These are phyloP conservation scores for Dinoponera quadriceps DNA, from an alignment of 1,140 invertebrate genomes.

Conservation along the genomic window DNA sequence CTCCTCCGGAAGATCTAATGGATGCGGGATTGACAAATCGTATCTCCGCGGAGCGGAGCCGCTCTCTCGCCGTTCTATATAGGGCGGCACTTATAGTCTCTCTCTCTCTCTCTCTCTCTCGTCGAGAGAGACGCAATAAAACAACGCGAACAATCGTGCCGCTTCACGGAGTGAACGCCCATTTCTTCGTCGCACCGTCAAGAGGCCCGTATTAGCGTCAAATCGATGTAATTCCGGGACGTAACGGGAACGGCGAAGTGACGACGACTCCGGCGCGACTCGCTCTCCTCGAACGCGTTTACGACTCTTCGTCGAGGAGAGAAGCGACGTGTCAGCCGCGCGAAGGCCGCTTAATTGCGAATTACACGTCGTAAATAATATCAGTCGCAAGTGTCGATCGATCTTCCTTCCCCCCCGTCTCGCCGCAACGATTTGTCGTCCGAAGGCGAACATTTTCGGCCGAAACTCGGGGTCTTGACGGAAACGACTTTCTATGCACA, in stretches of 20 bases:
- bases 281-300: not conserved
- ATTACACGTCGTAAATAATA: conserved; percentile 36
- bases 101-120: no score
- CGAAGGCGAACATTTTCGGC: conserved; percentile 29
- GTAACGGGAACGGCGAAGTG: conserved; percentile 17
- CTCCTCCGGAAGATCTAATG: conserved; percentile 3
- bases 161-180: not conserved
- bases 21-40: conserved; percentile 22
- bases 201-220: conserved; percentile 28
- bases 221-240: not conserved
- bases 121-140: conserved; percentile 14
- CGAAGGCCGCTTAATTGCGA: conserved; percentile 23
- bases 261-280: not conserved
- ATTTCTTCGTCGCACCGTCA: conserved; percentile 15
- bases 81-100: not conserved
- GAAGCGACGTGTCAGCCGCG: not conserved
- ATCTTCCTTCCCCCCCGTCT: conserved; percentile 6
- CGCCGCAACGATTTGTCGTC: conserved; percentile 22
- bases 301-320: not conserved
- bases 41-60: conserved; percentile 10
- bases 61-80: conserved; percentile 13
- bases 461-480: no score
- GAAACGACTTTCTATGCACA: no score
- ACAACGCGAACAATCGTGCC: not conserved
- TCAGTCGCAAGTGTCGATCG: conserved; percentile 19